phyloP scores from a whole-genome alignment of 64 coral and sea anemone species.

The Exaiptasia diaphana region DNA sequence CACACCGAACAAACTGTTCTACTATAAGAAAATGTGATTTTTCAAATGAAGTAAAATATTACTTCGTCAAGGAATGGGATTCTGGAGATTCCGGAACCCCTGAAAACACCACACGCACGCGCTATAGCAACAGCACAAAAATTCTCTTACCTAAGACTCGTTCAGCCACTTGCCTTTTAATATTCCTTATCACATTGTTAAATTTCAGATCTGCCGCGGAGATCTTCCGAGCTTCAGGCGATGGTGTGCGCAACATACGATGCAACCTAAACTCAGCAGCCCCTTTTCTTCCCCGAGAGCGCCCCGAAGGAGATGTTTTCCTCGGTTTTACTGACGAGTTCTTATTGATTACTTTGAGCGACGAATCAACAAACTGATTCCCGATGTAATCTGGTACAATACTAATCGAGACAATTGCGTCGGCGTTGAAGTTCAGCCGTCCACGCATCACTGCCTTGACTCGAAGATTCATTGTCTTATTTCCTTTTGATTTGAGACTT shows the following conservation, averaged over 20 bases:
- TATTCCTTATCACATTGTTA: constrained; percentile 32
- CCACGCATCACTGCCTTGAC: neutral
- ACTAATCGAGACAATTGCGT: constrained; percentile 33
- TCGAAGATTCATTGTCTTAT: neutral
- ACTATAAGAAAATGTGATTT: no score
- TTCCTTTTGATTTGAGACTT: neutral
- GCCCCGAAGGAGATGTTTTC: neutral
- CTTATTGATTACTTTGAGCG: constrained; percentile 22
- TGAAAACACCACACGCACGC: no score
- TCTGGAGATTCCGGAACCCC: no score
- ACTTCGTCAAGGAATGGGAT: no score
- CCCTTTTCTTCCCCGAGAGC: neutral
- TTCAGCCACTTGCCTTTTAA: constrained; percentile 38
- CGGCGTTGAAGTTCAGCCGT: neutral
- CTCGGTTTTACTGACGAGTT: neutral
- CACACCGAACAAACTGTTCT: no score
- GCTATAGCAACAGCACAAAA: no score
- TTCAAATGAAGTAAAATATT: no score
- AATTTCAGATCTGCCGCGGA: constrained; percentile 54
- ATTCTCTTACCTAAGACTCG: constrained; percentile 42
- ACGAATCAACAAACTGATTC: constrained; percentile 49
- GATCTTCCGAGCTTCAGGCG: constrained; percentile 31
- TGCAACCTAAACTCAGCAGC: constrained; percentile 37
- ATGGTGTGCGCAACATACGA: constrained; percentile 50
- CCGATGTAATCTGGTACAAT: constrained; percentile 58